Conservation (phyloP, 2,113 vertebrate genomes). For the Turnix velox region DNA sequence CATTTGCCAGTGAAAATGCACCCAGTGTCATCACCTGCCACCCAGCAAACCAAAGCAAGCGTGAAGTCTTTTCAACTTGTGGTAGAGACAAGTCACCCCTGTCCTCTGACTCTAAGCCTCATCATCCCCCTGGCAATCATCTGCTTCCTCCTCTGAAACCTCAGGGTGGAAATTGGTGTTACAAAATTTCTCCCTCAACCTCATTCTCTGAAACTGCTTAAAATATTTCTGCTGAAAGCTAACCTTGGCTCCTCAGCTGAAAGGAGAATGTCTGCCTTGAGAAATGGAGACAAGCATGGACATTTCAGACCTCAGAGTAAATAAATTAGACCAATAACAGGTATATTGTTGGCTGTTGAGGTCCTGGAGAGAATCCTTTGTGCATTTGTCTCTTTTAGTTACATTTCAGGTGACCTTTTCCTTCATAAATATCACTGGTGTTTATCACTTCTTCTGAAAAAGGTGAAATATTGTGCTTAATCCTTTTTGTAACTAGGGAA, state of each 20-base stretch:
- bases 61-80: no score
- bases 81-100: neutral
- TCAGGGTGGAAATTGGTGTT: neutral
- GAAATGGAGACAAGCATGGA: neutral
- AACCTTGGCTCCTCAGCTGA: neutral
- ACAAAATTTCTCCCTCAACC: no score
- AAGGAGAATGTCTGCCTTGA: neutral
- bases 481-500: no score
- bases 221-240: neutral
- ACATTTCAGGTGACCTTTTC: neutral
- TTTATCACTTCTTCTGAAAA: neutral
- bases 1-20: neutral
- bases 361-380: neutral
- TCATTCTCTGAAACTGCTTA: neutral
- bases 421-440: neutral
- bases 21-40: neutral
- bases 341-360: no score
- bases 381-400: neutral
- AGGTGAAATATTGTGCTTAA: neutral
- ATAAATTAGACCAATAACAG: neutral
- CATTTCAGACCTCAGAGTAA: neutral
- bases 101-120: neutral
- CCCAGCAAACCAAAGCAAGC: neutral
- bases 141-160: neutral
- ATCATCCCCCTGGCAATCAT: fast-evolving